Evolutionary conservation across 2,113 vertebrate genomes (phyloP).

Genomic region (Alectura lathami): DNA sequence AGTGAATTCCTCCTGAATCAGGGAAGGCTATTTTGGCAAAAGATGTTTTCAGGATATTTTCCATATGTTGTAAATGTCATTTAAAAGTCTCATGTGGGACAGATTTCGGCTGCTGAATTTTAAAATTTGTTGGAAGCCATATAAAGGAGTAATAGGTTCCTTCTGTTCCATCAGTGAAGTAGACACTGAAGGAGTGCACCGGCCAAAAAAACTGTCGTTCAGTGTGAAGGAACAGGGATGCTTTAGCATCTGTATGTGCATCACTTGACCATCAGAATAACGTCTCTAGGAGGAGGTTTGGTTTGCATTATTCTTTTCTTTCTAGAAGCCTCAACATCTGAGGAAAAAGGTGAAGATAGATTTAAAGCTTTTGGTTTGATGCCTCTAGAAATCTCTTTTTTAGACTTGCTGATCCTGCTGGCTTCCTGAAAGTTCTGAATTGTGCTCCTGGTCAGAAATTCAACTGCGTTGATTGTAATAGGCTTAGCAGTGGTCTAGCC

Average conservation of each 20-base stretch:
- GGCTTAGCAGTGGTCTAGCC: background rate
- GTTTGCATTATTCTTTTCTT: background rate
- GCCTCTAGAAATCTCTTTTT: background rate
- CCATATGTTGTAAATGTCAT: background rate
- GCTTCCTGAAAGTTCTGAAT: background rate
- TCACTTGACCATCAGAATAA: background rate
- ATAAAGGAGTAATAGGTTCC: background rate
- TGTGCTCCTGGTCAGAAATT: background rate
- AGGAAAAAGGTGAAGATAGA: background rate
- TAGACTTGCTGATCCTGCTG: background rate
- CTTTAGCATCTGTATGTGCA: background rate
- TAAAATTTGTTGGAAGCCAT: background rate
- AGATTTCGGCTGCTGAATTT: background rate
- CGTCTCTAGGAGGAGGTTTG: background rate
- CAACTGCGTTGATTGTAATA: background rate
- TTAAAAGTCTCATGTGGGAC: background rate
- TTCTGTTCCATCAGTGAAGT: background rate
- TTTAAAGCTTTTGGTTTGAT: background rate
- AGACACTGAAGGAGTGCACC: background rate
- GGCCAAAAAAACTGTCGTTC: background rate
- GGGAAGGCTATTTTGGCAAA: background rate
- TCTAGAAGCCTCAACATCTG: background rate
- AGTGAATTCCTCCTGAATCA: background rate
- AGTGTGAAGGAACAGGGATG: background rate
- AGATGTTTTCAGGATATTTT: background rate